Conservation (phyloP, 2,113 vertebrate genomes). For the Scomber scombrus region DNA sequence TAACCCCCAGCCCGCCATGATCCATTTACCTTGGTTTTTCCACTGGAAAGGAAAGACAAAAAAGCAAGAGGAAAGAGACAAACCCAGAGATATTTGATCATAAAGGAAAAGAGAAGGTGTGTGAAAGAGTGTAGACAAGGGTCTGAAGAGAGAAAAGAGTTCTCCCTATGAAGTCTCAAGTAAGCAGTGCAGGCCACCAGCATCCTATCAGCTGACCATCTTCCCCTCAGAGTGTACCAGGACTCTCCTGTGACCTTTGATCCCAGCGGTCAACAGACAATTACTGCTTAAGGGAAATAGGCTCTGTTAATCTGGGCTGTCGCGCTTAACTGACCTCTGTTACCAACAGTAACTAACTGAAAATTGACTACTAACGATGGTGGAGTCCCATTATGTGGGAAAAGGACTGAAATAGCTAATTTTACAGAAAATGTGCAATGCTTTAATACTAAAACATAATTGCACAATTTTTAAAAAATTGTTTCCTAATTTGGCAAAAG, state of each 20-base stretch:
- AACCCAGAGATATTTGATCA: constrained; percentile 43
- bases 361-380: constrained; percentile 31
- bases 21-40: constrained; percentile 50
- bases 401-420: background rate
- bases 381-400: background rate
- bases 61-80: background rate
- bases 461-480: constrained; percentile 4
- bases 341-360: constrained; percentile 53
- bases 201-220: constrained; percentile 40
- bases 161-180: constrained; percentile 47
- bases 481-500: constrained; percentile 19
- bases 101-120: constrained; percentile 25
- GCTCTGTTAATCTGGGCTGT: constrained; percentile 71
- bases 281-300: constrained; percentile 66
- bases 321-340: constrained; percentile 41
- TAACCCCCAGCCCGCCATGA: constrained; percentile 63
- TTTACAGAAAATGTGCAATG: constrained; percentile 6
- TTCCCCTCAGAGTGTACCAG: constrained; percentile 12
- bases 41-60: constrained; percentile 49
- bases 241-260: constrained; percentile 69
- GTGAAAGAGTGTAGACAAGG: constrained; percentile 11
- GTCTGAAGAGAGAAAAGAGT: constrained; percentile 25
- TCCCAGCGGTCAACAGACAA: constrained; percentile 62
- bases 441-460: constrained; percentile 8
- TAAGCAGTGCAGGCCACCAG: constrained; percentile 32